Evolutionary conservation across 2,113 vertebrate species (phyloP), one percentile per base, ranked within the genome.

Genomic region (Myiozetetes cayanensis): DNA sequence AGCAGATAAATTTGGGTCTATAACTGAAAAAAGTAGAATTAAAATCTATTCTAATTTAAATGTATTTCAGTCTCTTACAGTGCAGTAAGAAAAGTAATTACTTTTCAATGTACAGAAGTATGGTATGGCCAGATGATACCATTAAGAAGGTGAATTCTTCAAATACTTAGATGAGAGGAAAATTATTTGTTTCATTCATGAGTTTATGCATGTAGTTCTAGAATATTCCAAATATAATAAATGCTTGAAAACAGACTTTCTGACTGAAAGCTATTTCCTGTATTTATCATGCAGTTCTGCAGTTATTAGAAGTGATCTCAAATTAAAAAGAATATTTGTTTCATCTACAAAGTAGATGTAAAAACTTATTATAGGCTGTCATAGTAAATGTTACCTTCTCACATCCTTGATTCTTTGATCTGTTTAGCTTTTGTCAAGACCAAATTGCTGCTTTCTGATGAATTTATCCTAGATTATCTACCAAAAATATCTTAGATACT

Each of bases 41-140:
- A 74, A 96, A 97, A 96, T 95, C 39, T 94, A 52, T 96, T 96
- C 75, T 77, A 79, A 91, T 83, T 95, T 83, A 94, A 95, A 92
- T 75, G 20, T 87, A 68, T 94, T 85, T 85, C 52, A 72, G 6
- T 91, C 21, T 91, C 53, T 79, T 88, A 49, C 61, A 90, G 35
- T 85, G n/a, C 25, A 91, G 62, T 80, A 83, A 93, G 89, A 80
- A 85, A 96, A 94, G 31, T 55, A 96, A 96, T 92, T 96, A 61
- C 24, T 97, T 91, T 59, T 91, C 62, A 72, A 37, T 92, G 80
- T 94, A 80, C 12, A 10, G 55, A 89, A 55, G 59, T 53, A 66
- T 58, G 27, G 14, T 65, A 82, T 91, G 88, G 84, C 58, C 95
- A 90, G 77, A 49, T 76, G 75, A 70, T 90, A 58, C 76, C 67